Percentiles rank a stretch among this genome's conserved stretches.
phyloP scores from a whole-genome alignment of 2,888 invertebrate species.

The Ennomos quercinarius region DNA sequence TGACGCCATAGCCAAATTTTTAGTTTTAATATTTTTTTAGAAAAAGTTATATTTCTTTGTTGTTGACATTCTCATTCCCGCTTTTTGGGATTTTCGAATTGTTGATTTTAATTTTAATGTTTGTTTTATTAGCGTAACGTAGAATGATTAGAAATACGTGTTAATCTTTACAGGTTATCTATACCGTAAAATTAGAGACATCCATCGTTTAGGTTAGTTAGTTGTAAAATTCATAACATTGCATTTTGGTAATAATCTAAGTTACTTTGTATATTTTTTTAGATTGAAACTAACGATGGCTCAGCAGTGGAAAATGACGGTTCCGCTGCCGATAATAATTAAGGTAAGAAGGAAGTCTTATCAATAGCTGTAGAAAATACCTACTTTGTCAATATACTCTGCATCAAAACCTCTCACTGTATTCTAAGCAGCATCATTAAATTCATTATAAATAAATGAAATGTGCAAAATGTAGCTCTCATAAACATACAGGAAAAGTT shows the following conservation, averaged over 20 bases:
- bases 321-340: constrained; percentile 3
- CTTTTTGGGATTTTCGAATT: constrained; percentile 46
- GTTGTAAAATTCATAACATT: no score
- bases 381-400: no score
- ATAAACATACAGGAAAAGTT: no score
- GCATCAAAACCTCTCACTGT: no score
- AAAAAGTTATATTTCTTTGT: constrained; percentile 67
- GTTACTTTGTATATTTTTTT: background rate
- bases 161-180: no score
- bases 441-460: no score
- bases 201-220: no score
- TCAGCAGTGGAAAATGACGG: background rate
- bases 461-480: no score
- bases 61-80: constrained; percentile 56
- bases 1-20: constrained; percentile 60
- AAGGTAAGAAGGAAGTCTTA: constrained; percentile 3
- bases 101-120: background rate
- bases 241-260: no score
- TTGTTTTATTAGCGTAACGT: background rate
- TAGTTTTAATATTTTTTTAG: constrained; percentile 45
- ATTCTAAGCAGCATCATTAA: no score
- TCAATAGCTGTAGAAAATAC: no score
- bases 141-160: background rate
- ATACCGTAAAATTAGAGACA: no score
- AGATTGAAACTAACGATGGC: constrained; percentile 1